Conservation (phyloP, 2,113 vertebrate genomes). For the Cyanoramphus novaezelandiae region DNA sequence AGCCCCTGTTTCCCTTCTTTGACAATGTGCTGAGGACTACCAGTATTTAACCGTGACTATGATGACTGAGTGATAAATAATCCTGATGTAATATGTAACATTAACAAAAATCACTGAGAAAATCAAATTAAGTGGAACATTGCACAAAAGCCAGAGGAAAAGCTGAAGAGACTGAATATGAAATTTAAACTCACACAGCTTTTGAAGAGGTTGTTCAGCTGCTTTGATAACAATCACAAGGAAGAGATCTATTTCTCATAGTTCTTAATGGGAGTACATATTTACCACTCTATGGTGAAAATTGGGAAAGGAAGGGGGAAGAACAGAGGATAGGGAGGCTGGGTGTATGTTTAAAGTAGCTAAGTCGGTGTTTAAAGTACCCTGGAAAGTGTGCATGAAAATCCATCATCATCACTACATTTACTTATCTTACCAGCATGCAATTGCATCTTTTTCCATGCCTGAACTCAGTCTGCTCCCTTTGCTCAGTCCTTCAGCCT, state of each 20-base stretch:
- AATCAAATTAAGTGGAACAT: background rate
- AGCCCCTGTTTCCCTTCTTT: background rate
- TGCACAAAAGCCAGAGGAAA: background rate
- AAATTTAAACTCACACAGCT: background rate
- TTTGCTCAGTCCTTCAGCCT: background rate
- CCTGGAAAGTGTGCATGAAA: background rate
- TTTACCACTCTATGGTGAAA: background rate
- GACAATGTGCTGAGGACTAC: background rate
- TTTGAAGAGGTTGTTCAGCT: background rate
- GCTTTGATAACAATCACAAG: background rate
- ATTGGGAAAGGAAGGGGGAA: fast-evolving
- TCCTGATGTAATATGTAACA: background rate
- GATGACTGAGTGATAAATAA: background rate
- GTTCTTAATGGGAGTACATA: background rate
- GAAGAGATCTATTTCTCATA: background rate
- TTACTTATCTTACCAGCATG: background rate
- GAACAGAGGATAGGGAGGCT: background rate
- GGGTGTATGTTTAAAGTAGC: background rate
- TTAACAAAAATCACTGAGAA: background rate
- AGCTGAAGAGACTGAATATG: background rate
- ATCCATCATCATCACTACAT: background rate
- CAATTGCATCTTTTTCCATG: background rate
- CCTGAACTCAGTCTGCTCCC: background rate
- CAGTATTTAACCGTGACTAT: background rate
- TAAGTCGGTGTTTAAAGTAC: background rate